Evolutionary conservation across 2,888 invertebrate species (phyloP).

Genomic region (Amblyjoppa proteus): DNA sequence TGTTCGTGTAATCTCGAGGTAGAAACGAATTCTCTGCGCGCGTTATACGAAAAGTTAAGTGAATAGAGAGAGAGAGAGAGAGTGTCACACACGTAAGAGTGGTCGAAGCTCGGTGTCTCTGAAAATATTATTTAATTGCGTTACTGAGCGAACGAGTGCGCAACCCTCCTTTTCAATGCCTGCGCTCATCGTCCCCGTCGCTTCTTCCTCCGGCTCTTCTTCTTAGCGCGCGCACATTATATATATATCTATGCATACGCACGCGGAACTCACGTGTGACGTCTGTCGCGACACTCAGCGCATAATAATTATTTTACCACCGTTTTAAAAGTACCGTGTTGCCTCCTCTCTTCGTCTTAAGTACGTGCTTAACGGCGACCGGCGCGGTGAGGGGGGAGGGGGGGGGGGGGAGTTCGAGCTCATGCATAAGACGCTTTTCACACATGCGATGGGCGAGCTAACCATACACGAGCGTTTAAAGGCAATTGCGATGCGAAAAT

Average conservation of each 20-base stretch:
- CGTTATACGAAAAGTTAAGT: conserved; percentile 11
- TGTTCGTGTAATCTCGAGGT: conserved; percentile 77
- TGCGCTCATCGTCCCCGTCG: conserved; percentile 38
- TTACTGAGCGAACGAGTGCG: conserved; percentile 49
- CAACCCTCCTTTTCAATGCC: conserved; percentile 50
- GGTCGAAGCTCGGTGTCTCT: conserved; percentile 20
- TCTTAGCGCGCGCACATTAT: conserved; percentile 27
- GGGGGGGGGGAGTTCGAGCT: no score
- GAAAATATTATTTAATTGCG: conserved; percentile 65
- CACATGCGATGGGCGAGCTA: conserved; percentile 7
- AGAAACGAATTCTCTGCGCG: conserved; percentile 27
- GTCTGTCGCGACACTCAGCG: conserved; percentile 55
- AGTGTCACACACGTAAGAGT: not conserved
- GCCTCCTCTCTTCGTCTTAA: conserved; percentile 29
- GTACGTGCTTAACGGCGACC: conserved; percentile 47
- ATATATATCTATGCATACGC: conserved; percentile 22
- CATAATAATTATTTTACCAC: conserved; percentile 63
- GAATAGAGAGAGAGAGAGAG: not conserved
- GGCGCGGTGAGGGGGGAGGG: no score
- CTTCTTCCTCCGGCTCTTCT: conserved; percentile 11
- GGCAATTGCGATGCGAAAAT: conserved; percentile 43
- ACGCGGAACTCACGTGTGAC: conserved; percentile 61
- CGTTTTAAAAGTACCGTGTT: conserved; percentile 56
- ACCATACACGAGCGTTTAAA: conserved; percentile 30
- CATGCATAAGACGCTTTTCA: conserved; percentile 7